Evolutionary conservation across 2,888 invertebrate species (phyloP).

Genomic region (Eupithecia inturbata): DNA sequence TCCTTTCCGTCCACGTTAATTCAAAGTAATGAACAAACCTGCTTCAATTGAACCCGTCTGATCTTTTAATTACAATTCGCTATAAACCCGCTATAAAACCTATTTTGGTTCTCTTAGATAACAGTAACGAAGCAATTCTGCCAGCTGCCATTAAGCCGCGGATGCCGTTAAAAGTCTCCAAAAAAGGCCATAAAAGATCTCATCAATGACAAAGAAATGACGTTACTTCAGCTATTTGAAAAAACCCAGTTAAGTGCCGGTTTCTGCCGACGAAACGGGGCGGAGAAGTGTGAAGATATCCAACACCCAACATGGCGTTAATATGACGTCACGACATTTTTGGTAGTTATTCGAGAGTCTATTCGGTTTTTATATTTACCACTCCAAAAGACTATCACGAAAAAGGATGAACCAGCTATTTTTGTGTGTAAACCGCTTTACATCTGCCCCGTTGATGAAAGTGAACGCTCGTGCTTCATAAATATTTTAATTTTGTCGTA

Average conservation of each 20-base stretch:
- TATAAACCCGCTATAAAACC: background rate
- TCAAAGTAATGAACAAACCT: background rate
- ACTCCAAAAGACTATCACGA: background rate
- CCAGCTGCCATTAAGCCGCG: constrained; percentile 31
- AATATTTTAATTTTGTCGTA: too few species aligned
- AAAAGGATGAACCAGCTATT: background rate
- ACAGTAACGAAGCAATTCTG: constrained; percentile 26
- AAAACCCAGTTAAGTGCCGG: background rate
- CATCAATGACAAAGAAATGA: constrained; percentile 4
- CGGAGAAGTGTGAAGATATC: background rate
- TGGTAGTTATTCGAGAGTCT: background rate
- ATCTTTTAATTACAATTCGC: constrained; percentile 12
- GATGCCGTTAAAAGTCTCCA: constrained; percentile 31
- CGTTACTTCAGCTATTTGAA: background rate
- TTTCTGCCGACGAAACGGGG: background rate
- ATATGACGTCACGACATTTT: background rate
- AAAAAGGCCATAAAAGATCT: constrained; percentile 23
- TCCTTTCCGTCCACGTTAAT: background rate
- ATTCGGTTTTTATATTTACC: background rate
- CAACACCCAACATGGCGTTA: background rate
- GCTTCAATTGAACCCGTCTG: background rate
- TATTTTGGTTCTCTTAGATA: constrained; percentile 12
- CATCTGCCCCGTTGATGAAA: background rate
- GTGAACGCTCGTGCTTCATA: background rate
- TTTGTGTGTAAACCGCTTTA: background rate